A percentile compares a stretch with the other conserved stretches of the same genome.
Evolutionary conservation across 2,113 vertebrate genomes (phyloP).

Genomic region (Lagopus leucura): DNA sequence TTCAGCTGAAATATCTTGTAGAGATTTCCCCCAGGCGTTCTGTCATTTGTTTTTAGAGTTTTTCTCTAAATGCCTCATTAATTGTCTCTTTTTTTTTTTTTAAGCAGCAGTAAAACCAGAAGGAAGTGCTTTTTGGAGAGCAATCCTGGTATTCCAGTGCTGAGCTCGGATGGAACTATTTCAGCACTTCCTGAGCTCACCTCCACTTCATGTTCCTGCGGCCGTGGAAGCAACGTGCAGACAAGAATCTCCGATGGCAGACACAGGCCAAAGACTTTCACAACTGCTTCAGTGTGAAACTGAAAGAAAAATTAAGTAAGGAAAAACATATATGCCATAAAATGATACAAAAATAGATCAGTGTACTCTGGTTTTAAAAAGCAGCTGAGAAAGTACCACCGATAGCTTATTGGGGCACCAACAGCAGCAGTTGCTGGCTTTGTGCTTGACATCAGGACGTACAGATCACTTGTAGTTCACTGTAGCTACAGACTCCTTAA

Average conservation of each 20-base stretch:
- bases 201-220: background rate
- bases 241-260: background rate
- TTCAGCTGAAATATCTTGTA: background rate
- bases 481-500: background rate
- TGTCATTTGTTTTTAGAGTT: background rate
- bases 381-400: background rate
- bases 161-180: background rate
- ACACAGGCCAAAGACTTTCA: background rate
- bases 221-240: accelerated
- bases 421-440: background rate
- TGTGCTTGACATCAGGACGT: background rate
- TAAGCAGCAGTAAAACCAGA: background rate
- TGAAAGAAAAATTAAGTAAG: background rate
- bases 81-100: background rate
- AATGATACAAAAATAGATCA: background rate
- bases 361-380: background rate
- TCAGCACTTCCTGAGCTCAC: background rate
- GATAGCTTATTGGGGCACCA: background rate
- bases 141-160: background rate
- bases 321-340: background rate
- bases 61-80: background rate
- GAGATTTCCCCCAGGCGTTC: background rate
- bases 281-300: background rate
- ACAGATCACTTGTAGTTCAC: background rate
- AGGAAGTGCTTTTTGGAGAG: background rate